These are phyloP conservation scores for Eurytoma californica DNA, from an alignment of 2,888 invertebrate species.

Conservation along the genomic window DNA sequence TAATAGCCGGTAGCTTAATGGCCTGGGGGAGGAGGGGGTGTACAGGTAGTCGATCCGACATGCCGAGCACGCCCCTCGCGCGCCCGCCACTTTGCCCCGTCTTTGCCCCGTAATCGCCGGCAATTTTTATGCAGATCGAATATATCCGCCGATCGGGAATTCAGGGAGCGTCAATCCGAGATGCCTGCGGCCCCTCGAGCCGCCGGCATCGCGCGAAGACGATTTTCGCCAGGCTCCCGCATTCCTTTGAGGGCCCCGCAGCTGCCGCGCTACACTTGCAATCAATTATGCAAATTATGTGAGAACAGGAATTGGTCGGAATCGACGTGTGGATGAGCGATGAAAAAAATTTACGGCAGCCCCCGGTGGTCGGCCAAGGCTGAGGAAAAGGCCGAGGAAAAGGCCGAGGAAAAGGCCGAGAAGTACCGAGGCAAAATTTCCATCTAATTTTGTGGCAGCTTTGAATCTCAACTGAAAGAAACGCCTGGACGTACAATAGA, in stretches of 20 bases:
- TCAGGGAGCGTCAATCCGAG: constrained; percentile 11
- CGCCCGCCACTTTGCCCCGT: constrained; percentile 26
- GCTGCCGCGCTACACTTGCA: constrained; percentile 31
- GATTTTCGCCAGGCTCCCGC: not conserved
- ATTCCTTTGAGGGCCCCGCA: constrained; percentile 13
- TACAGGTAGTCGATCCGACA: constrained; percentile 25
- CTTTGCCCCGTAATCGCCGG: constrained; percentile 45
- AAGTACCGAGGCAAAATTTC: not conserved
- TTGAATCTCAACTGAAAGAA: not conserved
- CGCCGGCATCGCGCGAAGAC: not conserved
- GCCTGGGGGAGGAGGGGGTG: not conserved
- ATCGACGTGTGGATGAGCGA: constrained; percentile 16
- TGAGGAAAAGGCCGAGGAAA: not conserved
- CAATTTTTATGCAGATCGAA: constrained; percentile 64
- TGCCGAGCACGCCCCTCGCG: constrained; percentile 24
- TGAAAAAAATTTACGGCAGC: constrained; percentile 12
- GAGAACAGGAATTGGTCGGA: constrained; percentile 37
- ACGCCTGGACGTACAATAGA: too few species aligned
- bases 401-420: not conserved
- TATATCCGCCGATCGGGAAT: constrained; percentile 2
- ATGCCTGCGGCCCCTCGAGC: not conserved
- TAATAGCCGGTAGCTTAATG: constrained; percentile 60
- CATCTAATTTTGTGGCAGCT: not conserved
- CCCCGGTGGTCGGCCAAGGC: not conserved
- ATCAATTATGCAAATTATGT: constrained; percentile 55